These are phyloP conservation scores for Nycteola revayana DNA, from an alignment of 2,888 invertebrate species.

Conservation along the genomic window DNA sequence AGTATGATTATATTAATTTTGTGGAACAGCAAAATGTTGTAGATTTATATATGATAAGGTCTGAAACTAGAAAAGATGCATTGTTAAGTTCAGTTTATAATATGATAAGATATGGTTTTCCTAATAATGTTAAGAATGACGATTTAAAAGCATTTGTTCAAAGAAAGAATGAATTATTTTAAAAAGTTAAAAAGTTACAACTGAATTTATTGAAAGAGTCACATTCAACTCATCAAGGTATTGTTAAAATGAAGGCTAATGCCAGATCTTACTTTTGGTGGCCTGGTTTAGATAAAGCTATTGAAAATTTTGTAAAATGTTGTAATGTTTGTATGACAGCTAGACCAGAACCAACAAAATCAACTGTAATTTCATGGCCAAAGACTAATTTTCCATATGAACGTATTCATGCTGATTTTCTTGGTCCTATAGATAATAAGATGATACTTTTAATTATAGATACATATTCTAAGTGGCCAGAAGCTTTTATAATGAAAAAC, in stretches of 20 bases:
- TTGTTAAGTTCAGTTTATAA: constrained; percentile 8
- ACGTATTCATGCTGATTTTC: background rate
- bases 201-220: background rate
- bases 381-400: background rate
- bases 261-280: constrained; percentile 12
- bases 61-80: constrained; percentile 13
- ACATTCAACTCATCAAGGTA: background rate
- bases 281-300: constrained; percentile 6
- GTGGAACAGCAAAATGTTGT: constrained; percentile 11
- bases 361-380: background rate
- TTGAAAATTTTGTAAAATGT: constrained; percentile 7
- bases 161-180: constrained; percentile 10
- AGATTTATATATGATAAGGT: constrained; percentile 8
- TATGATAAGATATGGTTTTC: constrained; percentile 6
- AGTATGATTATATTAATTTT: constrained; percentile 7
- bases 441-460: background rate
- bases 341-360: background rate
- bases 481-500: constrained; percentile 9
- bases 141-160: constrained; percentile 7
- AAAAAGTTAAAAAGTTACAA: background rate
- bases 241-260: too few species aligned
- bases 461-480: constrained; percentile 4
- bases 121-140: background rate
- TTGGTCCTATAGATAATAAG: background rate
- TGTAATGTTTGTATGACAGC: constrained; percentile 5